Evolutionary conservation across 2,113 vertebrate species (phyloP).

Genomic region (Apodemus speciosus): DNA sequence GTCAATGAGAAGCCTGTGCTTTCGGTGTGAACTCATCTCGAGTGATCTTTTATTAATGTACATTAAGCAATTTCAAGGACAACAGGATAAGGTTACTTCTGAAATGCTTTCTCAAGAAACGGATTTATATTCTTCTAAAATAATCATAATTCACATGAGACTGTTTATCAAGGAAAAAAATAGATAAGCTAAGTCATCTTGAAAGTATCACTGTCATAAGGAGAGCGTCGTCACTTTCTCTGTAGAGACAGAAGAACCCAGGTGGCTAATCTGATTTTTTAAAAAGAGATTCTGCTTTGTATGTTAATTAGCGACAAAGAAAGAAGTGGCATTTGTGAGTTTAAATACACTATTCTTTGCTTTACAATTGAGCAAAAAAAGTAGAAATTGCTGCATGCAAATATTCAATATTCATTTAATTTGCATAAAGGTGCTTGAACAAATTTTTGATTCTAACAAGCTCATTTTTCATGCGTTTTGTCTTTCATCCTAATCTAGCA

Average conservation of each 20-base stretch:
- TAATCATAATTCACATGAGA: constrained; percentile 79
- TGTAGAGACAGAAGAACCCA: constrained; percentile 92
- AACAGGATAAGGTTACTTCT: constrained; percentile 84
- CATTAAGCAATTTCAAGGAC: constrained; percentile 85
- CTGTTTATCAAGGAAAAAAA: constrained; percentile 76
- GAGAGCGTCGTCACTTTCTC: constrained; percentile 90
- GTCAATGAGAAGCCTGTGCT: constrained; percentile 84
- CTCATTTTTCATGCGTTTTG: constrained; percentile 95
- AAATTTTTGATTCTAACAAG: constrained; percentile 98
- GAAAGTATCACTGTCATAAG: constrained; percentile 80
- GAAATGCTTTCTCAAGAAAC: constrained; percentile 79
- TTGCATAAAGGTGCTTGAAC: constrained; percentile 98
- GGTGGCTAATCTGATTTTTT: constrained; percentile 94
- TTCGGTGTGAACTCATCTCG: constrained; percentile 85
- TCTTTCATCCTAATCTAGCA: constrained; percentile 99
- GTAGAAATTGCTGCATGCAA: constrained; percentile 88
- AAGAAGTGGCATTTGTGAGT: constrained; percentile 77
- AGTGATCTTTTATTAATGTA: constrained; percentile 90
- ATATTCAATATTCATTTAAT: constrained; percentile 94
- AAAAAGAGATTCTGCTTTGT: constrained; percentile 89
- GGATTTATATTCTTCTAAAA: constrained; percentile 77
- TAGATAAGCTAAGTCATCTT: constrained; percentile 79
- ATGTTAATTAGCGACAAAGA: constrained; percentile 88
- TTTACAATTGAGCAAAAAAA: constrained; percentile 88
- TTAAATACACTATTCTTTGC: constrained; percentile 84